Evolutionary conservation across 2,113 vertebrate species (phyloP).

Genomic region (Psettodes erumei): DNA sequence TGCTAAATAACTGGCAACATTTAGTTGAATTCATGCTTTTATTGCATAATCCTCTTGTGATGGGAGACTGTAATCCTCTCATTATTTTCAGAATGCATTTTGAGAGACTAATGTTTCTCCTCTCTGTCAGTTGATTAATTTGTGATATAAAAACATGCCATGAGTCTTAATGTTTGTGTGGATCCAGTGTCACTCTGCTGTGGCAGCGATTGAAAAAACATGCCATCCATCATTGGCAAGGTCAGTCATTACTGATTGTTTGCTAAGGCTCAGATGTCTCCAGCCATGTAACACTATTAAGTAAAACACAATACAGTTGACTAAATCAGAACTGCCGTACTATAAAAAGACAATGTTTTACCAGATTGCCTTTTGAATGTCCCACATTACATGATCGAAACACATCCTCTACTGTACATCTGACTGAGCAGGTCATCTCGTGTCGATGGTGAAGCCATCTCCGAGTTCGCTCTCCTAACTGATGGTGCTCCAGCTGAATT

Average conservation of each 20-base stretch:
- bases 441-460: not conserved
- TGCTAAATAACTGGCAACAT: conserved; percentile 30
- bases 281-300: conserved; percentile 23
- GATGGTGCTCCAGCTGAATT: conserved; percentile 8
- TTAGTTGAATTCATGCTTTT: conserved; percentile 47
- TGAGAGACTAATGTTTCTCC: conserved; percentile 33
- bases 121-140: conserved; percentile 50
- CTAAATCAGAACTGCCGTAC: conserved; percentile 7
- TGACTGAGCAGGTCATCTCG: conserved; percentile 34
- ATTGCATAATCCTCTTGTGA: conserved; percentile 64
- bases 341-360: conserved; percentile 28
- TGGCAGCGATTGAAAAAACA: conserved; percentile 6
- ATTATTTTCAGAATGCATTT: conserved; percentile 61
- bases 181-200: conserved; percentile 25
- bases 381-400: conserved; percentile 25
- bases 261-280: conserved; percentile 18
- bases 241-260: conserved; percentile 49
- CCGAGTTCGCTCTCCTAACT: conserved; percentile 21
- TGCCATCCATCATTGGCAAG: conserved; percentile 31
- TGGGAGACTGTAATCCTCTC: conserved; percentile 63
- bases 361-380: conserved; percentile 25
- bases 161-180: conserved; percentile 26
- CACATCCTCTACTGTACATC: conserved; percentile 5
- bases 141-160: conserved; percentile 40
- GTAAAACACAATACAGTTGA: conserved; percentile 35